Conservation (phyloP, 2,888 invertebrate species). For the Dendrolimus pini region DNA sequence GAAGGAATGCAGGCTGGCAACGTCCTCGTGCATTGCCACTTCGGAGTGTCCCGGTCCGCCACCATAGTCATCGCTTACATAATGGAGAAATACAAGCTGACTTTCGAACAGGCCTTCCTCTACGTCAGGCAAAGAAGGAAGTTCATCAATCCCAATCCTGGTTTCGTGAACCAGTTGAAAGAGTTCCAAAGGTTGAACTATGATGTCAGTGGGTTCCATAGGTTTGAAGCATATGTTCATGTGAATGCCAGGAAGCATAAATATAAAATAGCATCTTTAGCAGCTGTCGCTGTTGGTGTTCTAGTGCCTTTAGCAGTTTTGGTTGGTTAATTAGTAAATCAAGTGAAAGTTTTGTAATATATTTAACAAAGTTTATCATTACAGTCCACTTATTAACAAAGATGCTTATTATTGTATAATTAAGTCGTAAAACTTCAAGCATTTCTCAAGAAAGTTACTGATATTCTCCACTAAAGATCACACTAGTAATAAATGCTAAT, state of each 20-base stretch:
- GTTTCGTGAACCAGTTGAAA: conserved; percentile 93
- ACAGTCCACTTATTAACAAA: no score
- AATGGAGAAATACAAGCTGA: conserved; percentile 90
- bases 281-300: conserved; percentile 49
- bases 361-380: background rate
- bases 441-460: no score
- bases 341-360: background rate
- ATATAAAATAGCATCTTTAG: conserved; percentile 55
- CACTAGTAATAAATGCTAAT: no score
- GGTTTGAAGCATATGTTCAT: conserved; percentile 55
- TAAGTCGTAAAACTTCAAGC: no score
- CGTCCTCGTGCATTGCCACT: conserved; percentile 96
- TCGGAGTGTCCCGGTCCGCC: conserved; percentile 95
- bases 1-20: conserved; percentile 79
- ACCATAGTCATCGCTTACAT: conserved; percentile 96
- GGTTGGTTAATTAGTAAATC: conserved; percentile 33
- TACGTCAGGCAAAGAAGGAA: conserved; percentile 89
- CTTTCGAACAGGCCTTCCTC: conserved; percentile 91
- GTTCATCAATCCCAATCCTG: conserved; percentile 96
- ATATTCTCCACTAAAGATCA: no score
- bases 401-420: no score
- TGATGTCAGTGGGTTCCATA: conserved; percentile 46
- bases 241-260: conserved; percentile 57
- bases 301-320: conserved; percentile 53
- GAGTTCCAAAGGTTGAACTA: conserved; percentile 73